Evolutionary conservation across 2,888 invertebrate species (phyloP), one percentile per base, ranked within the genome.

Genomic region (Torymus aiolomorphi): DNA sequence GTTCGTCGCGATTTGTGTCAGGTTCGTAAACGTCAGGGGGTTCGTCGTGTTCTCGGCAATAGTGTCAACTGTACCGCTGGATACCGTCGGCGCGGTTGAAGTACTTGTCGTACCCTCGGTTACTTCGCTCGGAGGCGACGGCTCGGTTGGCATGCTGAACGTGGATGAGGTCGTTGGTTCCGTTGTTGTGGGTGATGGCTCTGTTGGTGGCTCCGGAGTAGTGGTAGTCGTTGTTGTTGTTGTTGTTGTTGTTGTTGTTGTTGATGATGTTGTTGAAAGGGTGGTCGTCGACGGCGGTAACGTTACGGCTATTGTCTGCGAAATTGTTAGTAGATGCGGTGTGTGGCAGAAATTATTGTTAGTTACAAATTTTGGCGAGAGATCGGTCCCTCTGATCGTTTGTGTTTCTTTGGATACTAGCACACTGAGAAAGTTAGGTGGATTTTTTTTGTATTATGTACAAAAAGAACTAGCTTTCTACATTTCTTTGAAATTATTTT

Each of bases 261-360:
- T 83, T 81, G 86, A 75, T 20, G 78, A 62, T n/a, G 78, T 69
- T 11, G 83, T 83, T 14, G 84, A 59, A 66, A 82, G 56, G 12
- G 73, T 81, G 14, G 82, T 80, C 59, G 80, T 80, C 62, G 79
- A 76, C 66, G 87, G 79, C 82, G 85, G 82, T 76, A 86, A 74
- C 80, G 86, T 84, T 80, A 84, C 75, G 73, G 84, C 83, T 77
- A 85, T 85, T 84, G 90, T 90, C 90, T 90, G 89, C 85, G 90
- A 88, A 90, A 90, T 88, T 86, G 90, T 90, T 90, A 90, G 90
- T 90, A 88, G 86, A 88, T 89, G 90, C 90, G 88, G 85, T 88
- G 88, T 88, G 88, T 86, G 86, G 86, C 87, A 87, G 86, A 86
- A 84, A 85, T 83, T 85, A 82, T 86, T 79, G 89, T 89, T 90